These are phyloP conservation scores for Melikaiella ostensackeni DNA, from an alignment of 2,888 invertebrate genomes.

Conservation along the genomic window DNA sequence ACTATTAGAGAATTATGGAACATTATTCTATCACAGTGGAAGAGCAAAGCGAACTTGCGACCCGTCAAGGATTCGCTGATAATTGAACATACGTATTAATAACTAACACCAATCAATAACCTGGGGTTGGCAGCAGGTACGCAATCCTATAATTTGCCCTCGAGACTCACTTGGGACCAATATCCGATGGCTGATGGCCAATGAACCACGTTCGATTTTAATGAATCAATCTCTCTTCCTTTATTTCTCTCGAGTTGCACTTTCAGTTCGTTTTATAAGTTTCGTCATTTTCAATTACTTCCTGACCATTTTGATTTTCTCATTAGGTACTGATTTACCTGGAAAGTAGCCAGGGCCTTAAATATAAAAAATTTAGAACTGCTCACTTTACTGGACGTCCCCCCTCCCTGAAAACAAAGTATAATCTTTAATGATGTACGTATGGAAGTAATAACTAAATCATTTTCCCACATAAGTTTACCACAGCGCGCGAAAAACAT, in stretches of 20 bases:
- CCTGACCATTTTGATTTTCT: no score
- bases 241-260: background rate
- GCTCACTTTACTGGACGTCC: no score
- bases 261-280: no score
- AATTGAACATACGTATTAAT: slow-evolving; percentile 75
- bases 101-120: slow-evolving; percentile 75
- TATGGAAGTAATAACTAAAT: no score
- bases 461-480: no score
- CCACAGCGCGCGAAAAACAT: no score
- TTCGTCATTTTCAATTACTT: no score
- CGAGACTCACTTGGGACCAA: slow-evolving; percentile 51
- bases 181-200: slow-evolving; percentile 51
- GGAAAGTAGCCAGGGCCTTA: no score
- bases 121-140: slow-evolving; percentile 38
- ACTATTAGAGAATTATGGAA: slow-evolving; percentile 66
- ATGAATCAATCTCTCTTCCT: slow-evolving; percentile 27
- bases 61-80: slow-evolving; percentile 61
- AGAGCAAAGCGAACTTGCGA: slow-evolving; percentile 55
- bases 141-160: slow-evolving; percentile 44
- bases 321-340: no score
- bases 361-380: no score
- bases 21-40: slow-evolving; percentile 67
- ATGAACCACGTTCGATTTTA: slow-evolving; percentile 27
- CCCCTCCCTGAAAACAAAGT: no score
- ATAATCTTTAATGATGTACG: no score